These are phyloP conservation scores for Rutilus rutilus DNA, from an alignment of 2,113 vertebrate species.

Conservation along the genomic window DNA sequence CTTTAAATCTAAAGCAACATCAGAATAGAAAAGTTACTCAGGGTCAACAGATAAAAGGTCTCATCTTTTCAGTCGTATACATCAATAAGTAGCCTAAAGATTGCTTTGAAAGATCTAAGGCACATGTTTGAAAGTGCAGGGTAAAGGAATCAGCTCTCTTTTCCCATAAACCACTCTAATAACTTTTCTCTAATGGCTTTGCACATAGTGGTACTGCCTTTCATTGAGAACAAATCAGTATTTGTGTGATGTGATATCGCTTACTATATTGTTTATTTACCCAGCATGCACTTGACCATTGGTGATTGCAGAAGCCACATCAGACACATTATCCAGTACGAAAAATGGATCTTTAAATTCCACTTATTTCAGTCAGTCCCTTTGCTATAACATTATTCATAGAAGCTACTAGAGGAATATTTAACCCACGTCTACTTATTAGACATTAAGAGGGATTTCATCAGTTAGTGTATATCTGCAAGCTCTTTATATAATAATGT, in stretches of 20 bases:
- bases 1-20: not conserved
- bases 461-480: not conserved
- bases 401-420: not conserved
- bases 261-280: not conserved
- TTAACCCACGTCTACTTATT: not conserved
- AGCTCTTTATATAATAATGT: not conserved
- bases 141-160: not conserved
- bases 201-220: not conserved
- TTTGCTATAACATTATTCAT: conserved; percentile 25
- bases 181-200: not conserved
- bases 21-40: not conserved
- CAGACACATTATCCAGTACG: not conserved
- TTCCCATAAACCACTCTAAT: not conserved
- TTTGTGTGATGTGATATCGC: not conserved
- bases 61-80: not conserved
- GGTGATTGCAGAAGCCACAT: conserved; percentile 1
- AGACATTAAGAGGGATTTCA: not conserved
- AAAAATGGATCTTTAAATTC: conserved; percentile 1
- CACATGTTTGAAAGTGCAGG: conserved; percentile 32
- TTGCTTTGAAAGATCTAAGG: not conserved
- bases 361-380: conserved; percentile 10
- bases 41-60: not conserved
- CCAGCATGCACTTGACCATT: not conserved
- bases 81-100: not conserved
- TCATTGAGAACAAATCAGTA: not conserved